Conservation (phyloP, 2,113 vertebrate species). For the Acanthochromis polyacanthus region DNA sequence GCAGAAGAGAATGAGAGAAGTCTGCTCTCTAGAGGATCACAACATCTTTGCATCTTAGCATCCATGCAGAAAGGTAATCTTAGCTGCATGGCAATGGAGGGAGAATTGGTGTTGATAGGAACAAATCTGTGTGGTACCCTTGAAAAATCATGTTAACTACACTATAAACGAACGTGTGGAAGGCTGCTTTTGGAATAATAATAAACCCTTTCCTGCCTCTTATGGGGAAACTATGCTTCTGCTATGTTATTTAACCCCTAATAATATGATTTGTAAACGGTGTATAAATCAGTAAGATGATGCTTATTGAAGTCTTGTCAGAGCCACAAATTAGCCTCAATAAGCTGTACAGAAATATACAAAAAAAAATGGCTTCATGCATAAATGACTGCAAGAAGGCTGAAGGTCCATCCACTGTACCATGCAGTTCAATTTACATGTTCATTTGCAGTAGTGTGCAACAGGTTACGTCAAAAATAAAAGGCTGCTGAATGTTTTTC, state of each 20-base stretch:
- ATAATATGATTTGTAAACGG: neutral
- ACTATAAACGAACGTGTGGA: neutral
- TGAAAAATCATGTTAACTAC: too few relatives aligned
- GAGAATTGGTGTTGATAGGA: neutral
- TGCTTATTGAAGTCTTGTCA: neutral
- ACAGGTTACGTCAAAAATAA: neutral
- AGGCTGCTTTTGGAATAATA: neutral
- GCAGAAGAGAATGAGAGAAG: neutral
- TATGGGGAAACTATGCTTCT: neutral
- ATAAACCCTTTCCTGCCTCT: neutral
- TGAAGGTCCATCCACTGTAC: neutral
- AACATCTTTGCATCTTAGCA: slow-evolving; percentile 26
- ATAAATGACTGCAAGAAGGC: neutral
- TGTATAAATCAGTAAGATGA: neutral
- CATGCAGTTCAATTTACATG: neutral
- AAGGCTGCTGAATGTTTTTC: neutral
- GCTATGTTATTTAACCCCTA: neutral
- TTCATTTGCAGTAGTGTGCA: neutral
- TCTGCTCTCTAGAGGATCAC: slow-evolving; percentile 1
- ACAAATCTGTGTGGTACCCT: too few relatives aligned
- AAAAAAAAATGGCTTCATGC: neutral
- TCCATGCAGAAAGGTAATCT: neutral
- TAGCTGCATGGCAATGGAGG: slow-evolving; percentile 7
- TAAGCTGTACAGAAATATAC: neutral
- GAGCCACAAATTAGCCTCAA: neutral